Evolutionary conservation across 2,888 invertebrate genomes (phyloP).

Genomic region (Leptinotarsa tumamoca): DNA sequence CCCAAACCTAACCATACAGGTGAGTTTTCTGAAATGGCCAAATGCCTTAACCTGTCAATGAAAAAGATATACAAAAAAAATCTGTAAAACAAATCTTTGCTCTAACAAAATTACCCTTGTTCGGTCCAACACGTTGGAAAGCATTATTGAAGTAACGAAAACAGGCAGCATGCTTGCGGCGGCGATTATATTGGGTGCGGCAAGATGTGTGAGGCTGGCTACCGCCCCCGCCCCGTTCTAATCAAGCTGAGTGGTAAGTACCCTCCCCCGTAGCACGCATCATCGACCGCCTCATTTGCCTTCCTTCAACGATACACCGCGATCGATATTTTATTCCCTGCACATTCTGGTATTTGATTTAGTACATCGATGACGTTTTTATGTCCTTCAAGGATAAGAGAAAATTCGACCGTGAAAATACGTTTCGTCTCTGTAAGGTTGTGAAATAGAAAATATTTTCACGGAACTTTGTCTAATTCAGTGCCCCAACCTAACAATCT

Average conservation of each 20-base stretch:
- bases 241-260: conserved; percentile 54
- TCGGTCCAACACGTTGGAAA: not conserved
- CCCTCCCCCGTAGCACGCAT: conserved; percentile 54
- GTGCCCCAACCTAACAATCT: too few relatives aligned
- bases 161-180: conserved; percentile 38
- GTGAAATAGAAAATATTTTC: too few relatives aligned
- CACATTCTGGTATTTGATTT: conserved; percentile 10
- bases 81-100: not conserved
- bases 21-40: too few relatives aligned
- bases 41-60: too few relatives aligned
- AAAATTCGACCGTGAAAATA: not conserved
- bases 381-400: not conserved
- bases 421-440: too few relatives aligned
- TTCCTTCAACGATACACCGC: conserved; percentile 39
- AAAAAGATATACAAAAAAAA: too few relatives aligned
- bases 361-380: conserved; percentile 10
- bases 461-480: too few relatives aligned
- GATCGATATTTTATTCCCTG: conserved; percentile 11
- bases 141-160: not conserved
- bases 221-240: conserved; percentile 53
- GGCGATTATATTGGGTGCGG: conserved; percentile 53
- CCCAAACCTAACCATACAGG: too few relatives aligned
- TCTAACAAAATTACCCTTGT: not conserved
- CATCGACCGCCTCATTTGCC: conserved; percentile 58
- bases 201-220: conserved; percentile 41